Evolutionary conservation across 2,888 invertebrate species (phyloP), one percentile per base, ranked within the genome.

Genomic region (Lucinisca nassula): DNA sequence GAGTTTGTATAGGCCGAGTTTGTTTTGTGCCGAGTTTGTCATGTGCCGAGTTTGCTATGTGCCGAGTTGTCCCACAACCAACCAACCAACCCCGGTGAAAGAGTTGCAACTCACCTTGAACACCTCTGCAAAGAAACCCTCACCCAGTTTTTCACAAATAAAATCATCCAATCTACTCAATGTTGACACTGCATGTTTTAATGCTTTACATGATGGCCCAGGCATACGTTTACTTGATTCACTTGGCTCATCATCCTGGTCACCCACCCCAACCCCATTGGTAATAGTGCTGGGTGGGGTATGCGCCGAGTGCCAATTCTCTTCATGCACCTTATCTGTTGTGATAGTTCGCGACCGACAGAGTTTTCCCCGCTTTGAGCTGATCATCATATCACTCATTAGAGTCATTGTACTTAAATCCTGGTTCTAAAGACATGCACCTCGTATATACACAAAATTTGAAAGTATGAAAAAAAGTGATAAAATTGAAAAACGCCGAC

Each of bases 101-200:
- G n/a, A n/a, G n/a, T n/a, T n/a, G n/a, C 17, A 24, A 55, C 97
- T 97, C 97, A 99, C 99, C 98, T 99, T 99, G 97, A 98, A 99
- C 89, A 99, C 99, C 97, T 99, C 98, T 4, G 99, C 99, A 97
- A 99, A 99, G 97, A 99, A 99, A 90, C 99, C 99, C 77, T 98
- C 97, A 74, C 99, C 99, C 95, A 99, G 98, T 97, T 98, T 98
- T 97, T 99, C 99, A 96, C 98, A 97, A 92, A 98, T 97, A 97
- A 99, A 99, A 97, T 99, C 99, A 97, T 99, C 99, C 92, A 99
- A 97, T 70, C 99, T 98, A 96, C 98, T 98, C 79, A 99, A 97
- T 67, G 98, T 98, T 75, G 98, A 98, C 82, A 99, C 98, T 74
- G 99, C 99, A 94, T 98, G 98, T 95, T 98, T 97, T 79, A 99